Evolutionary conservation across 2,888 invertebrate species (phyloP).

Genomic region (Mimachlamys varia): DNA sequence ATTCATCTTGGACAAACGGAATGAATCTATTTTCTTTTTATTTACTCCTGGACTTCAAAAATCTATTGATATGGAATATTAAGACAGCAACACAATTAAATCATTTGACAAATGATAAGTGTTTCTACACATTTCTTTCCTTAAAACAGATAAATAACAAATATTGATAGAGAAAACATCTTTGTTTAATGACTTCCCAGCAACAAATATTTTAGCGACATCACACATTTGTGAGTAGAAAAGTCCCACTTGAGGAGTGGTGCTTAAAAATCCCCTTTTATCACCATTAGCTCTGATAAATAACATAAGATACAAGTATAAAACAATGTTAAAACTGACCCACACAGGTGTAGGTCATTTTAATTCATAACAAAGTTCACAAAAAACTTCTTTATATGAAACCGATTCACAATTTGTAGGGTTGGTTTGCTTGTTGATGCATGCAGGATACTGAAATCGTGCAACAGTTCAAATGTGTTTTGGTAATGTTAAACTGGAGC

Average conservation of each 20-base stretch:
- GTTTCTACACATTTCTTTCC: no score
- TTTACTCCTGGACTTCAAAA: no score
- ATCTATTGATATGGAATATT: no score
- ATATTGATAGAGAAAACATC: slow-evolving; percentile 4
- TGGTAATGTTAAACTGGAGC: no score
- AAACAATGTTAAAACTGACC: not conserved
- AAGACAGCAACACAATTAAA: no score
- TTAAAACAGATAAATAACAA: not conserved
- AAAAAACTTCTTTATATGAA: not conserved
- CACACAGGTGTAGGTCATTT: not conserved
- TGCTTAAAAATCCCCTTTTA: not conserved
- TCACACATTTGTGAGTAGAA: slow-evolving; percentile 2
- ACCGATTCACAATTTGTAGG: no score
- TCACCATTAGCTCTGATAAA: not conserved
- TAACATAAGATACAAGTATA: not conserved
- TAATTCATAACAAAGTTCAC: not conserved
- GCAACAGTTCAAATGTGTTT: no score
- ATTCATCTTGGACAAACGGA: no score
- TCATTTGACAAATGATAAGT: no score
- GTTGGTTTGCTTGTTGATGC: no score
- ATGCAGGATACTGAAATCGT: no score
- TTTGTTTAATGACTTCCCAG: not conserved
- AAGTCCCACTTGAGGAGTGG: not conserved
- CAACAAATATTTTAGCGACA: not conserved
- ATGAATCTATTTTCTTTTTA: no score